A percentile compares a stretch with the other conserved stretches of the same genome.
phyloP scores from a whole-genome alignment of 1,140 invertebrate genomes.

The Drosophila parvula region DNA sequence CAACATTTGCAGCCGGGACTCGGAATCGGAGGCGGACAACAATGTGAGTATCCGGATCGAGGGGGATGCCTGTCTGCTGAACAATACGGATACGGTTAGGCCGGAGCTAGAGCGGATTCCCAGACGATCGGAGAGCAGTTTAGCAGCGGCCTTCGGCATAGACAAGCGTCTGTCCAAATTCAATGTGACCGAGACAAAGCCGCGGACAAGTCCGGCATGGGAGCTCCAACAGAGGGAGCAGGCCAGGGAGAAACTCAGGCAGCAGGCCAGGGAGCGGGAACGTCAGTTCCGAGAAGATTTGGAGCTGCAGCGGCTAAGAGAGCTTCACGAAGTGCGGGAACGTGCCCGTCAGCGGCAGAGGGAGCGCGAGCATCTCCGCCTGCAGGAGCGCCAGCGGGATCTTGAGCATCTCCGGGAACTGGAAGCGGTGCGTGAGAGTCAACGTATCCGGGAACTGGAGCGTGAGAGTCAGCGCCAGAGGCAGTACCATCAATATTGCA shows the following conservation, averaged over 20 bases:
- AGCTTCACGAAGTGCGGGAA: conserved; percentile 20
- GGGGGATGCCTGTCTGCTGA: conserved; percentile 45
- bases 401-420: conserved; percentile 30
- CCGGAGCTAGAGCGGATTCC: background rate
- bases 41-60: conserved; percentile 65
- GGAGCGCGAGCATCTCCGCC: conserved; percentile 25
- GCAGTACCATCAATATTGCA: conserved; percentile 14
- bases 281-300: conserved; percentile 13
- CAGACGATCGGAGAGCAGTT: background rate
- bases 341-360: conserved; percentile 28
- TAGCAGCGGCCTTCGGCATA: conserved; percentile 38
- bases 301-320: conserved; percentile 21
- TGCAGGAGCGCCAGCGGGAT: conserved; percentile 46
- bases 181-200: conserved; percentile 17
- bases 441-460: conserved; percentile 30
- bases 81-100: conserved; percentile 45
- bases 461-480: conserved; percentile 19
- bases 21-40: conserved; percentile 35
- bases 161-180: conserved; percentile 72
- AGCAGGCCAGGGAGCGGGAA: conserved; percentile 4
- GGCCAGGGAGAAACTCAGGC: background rate
- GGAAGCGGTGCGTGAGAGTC: conserved; percentile 43
- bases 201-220: conserved; percentile 16
- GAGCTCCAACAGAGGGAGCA: background rate
- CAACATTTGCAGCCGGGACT: conserved; percentile 55